phyloP scores from a whole-genome alignment of 2,113 vertebrate species.

The Acrocephalus arundinaceus region DNA sequence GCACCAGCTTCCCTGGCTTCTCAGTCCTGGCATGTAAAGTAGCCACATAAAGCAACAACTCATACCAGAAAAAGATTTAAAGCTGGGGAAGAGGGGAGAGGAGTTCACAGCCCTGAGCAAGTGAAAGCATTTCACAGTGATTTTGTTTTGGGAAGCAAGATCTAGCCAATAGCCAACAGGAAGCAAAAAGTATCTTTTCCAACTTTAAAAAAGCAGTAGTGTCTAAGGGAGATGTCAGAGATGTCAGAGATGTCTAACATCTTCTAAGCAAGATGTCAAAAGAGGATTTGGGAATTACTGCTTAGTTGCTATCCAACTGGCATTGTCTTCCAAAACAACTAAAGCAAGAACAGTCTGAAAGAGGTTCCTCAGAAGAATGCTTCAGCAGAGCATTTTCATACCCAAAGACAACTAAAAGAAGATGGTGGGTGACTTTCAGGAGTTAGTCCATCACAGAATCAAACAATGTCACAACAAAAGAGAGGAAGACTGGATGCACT shows the following conservation, averaged over 20 bases:
- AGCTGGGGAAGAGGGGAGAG: background rate
- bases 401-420: background rate
- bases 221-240: background rate
- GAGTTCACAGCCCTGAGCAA: background rate
- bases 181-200: background rate
- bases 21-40: background rate
- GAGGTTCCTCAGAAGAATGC: background rate
- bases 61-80: background rate
- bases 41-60: background rate
- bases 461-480: background rate
- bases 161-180: background rate
- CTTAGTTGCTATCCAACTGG: background rate
- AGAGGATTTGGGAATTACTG: background rate
- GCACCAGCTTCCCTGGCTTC: background rate
- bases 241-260: background rate
- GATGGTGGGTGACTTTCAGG: background rate
- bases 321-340: background rate
- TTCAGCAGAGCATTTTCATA: background rate
- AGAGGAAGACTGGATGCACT: slow-evolving; percentile 66
- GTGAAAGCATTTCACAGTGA: background rate
- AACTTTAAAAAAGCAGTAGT: background rate
- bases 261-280: background rate
- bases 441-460: background rate
- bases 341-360: background rate
- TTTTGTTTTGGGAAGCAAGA: background rate